Evolutionary conservation across 2,888 invertebrate genomes (phyloP), one percentile per base, ranked within the genome.

Genomic region (Andrena fulva): DNA sequence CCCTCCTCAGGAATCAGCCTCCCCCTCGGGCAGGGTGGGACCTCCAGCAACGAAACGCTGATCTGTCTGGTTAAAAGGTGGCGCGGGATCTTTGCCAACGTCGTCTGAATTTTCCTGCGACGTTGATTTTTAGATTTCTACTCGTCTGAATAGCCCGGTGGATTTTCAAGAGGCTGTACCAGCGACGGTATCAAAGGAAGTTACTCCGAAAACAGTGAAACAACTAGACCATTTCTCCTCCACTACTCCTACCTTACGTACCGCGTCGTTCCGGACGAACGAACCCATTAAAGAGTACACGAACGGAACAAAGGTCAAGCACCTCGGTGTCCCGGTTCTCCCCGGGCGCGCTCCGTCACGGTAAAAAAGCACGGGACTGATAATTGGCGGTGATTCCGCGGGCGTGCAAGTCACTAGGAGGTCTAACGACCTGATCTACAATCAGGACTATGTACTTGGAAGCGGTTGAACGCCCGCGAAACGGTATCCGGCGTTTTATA

Each of bases 351-450:
- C 56, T 27, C 42, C 54, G 42, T 16, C 56, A 50, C 69, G 59
- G 70, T 63, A 60, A 86, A 86, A 81, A 73, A 75, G 42, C 64
- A 75, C 81, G 77, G 73, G 80, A 84, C 77, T 75, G 74, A 78
- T 85, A 87, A 88, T 87, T 88, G 82, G 80, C 82, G 87, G 42
- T 10, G 68, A 70, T 87, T 80, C 82, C 66, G 54, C 50, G 33
- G 54, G 10, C 59, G 16, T 42, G 50, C 62, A 20, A 70, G 54
- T 72, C 77, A 35, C 77, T 68, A 59, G 27, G 50, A 54, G 33
- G 63, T 42, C 68, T 52, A 63, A 35, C 62, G 73, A 8, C 16
- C 8, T 6, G 56, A 71, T 60, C 62, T 29, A 12, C 52, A 16
- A 24, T 7, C 6, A 42, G 20, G 42, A 35, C 35, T 7, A 35